Base-by-base conservation (phyloP, 2,797 vertebrate species). In the Phrynocephalus vlangalii region DNA sequence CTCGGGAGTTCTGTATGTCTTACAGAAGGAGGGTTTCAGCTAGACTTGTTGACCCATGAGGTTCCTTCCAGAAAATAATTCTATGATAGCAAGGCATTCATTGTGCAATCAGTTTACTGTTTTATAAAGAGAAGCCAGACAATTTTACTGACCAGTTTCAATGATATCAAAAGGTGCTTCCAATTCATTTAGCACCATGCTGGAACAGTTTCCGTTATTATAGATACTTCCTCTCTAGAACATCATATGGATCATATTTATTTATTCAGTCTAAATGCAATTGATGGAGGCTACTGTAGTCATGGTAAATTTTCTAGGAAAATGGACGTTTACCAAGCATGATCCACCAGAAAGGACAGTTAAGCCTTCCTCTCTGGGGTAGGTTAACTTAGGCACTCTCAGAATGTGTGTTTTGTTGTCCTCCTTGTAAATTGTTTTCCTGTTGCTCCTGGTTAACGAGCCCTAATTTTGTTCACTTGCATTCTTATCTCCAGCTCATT, bases 281-380 rank as follows among this genome's bases (percentile, higher is more conserved):
- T 80, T 79, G 8, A 75, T 78, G 87, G 82, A 63, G 79, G 5
- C 28, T 2, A 24, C 83, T 1, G 28, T 77, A 89, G 76, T 16
- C 71, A 82, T 48, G 90, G 56, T 78, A 70, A 83, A 81, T 88
- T 28, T 77, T 91, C 81, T 85, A 82, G n/a, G 30, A 48, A 44
- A 78, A 50, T 86, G 52, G 88, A 22, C 18, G 24, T 68, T 84
- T 13, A 79, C 26, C 8, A 44, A 68, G 26, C 48, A 22, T 44
- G 38, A 44, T 44, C 38, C 38, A 44, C 38, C 38, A 44, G 38
- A 44, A 44, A 44, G 38, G 38, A 44, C 38, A 44, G 38, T 44
- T 44, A 44, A 38, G 38, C 38, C 38, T 38, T 38, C 38, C 38
- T 38, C 38, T 38, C 38, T 38, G 38, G 38, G 38, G 3, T 38